Percentiles rank a stretch among this genome's conserved stretches.
phyloP scores from a whole-genome alignment of 2,113 vertebrate genomes.

The Rana temporaria region DNA sequence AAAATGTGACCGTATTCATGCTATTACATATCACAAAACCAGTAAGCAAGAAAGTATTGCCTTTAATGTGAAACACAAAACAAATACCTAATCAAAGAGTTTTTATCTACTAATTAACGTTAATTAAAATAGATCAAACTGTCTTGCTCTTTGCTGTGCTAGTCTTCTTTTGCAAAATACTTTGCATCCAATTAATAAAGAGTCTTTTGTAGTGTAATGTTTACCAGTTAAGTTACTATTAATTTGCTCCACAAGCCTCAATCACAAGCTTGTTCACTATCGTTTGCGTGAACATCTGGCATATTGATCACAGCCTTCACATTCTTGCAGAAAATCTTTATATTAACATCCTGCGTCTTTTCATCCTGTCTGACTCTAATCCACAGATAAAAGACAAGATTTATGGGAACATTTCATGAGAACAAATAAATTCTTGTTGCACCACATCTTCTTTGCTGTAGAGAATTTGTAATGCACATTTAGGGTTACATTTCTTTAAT shows the following conservation, averaged over 20 bases:
- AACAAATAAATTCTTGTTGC: constrained; percentile 16
- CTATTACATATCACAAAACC: background rate
- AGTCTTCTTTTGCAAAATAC: background rate
- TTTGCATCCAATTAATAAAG: background rate
- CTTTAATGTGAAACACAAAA: background rate
- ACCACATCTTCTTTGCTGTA: background rate
- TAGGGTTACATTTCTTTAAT: background rate
- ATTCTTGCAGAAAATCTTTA: constrained; percentile 18
- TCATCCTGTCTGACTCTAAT: background rate
- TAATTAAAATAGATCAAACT: constrained; percentile 1
- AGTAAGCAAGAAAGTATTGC: background rate
- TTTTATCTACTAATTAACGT: background rate
- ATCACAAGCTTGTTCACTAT: background rate
- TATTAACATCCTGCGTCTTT: background rate
- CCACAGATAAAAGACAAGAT: constrained; percentile 27
- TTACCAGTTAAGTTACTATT: constrained; percentile 28
- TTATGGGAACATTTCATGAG: constrained; percentile 5
- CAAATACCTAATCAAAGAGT: background rate
- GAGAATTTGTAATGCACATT: background rate
- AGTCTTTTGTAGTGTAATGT: background rate
- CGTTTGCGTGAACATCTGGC: background rate
- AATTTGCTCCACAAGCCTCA: background rate
- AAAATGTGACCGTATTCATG: background rate
- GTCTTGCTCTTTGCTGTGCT: background rate
- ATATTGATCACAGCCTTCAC: constrained; percentile 19